These are phyloP conservation scores for Nothura maculosa DNA, from an alignment of 2,797 vertebrate species.

Conservation along the genomic window DNA sequence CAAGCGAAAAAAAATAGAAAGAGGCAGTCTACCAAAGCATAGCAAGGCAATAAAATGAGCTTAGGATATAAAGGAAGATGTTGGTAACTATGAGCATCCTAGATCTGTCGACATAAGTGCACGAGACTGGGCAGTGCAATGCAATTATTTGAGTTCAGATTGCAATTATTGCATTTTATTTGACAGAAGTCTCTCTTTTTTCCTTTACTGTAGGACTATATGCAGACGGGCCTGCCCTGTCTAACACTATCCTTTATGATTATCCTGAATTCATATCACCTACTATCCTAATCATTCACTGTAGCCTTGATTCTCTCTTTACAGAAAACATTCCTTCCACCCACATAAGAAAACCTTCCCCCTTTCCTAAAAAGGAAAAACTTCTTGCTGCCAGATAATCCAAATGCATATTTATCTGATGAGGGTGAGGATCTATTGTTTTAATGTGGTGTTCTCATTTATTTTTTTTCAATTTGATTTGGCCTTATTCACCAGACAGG, in stretches of 20 bases:
- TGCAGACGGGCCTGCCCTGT: neutral
- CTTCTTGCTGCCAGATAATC: neutral
- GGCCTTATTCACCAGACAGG: neutral
- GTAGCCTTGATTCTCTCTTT: neutral
- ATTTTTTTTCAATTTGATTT: neutral
- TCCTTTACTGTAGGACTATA: neutral
- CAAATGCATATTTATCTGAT: neutral
- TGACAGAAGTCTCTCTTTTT: neutral
- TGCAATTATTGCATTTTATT: neutral
- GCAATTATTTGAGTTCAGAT: neutral
- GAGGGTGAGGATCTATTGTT: neutral
- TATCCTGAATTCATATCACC: neutral
- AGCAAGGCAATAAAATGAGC: neutral
- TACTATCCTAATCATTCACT: neutral
- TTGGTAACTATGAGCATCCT: neutral
- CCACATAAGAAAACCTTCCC: neutral
- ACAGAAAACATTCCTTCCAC: neutral
- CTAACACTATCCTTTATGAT: neutral
- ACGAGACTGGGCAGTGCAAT: neutral
- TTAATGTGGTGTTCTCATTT: neutral
- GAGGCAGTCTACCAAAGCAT: neutral
- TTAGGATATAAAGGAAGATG: neutral
- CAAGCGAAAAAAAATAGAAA: neutral
- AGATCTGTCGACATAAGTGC: neutral
- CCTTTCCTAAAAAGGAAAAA: neutral